Evolutionary conservation across 2,113 vertebrate species (phyloP).

Genomic region (Nannospalax galili): DNA sequence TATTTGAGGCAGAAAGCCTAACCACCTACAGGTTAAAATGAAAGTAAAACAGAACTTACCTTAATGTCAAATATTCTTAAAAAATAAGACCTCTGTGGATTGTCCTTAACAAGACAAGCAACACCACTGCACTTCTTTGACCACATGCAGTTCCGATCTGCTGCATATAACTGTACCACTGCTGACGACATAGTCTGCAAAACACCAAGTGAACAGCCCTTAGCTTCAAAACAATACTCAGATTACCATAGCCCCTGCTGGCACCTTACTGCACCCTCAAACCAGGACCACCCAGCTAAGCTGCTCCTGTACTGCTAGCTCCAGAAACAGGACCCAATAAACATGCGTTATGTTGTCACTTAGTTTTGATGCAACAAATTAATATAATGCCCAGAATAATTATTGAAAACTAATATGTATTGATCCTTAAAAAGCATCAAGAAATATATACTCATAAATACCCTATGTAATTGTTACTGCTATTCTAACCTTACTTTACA

Average conservation of each 20-base stretch:
- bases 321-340: neutral
- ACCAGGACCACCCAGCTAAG: neutral
- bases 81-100: conserved; percentile 98
- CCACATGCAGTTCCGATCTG: conserved; percentile 94
- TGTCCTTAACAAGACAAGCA: conserved; percentile 98
- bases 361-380: conserved; percentile 37
- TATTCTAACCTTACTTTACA: neutral
- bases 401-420: conserved; percentile 39
- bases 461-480: neutral
- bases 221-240: conserved; percentile 42
- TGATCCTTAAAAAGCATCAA: conserved; percentile 37
- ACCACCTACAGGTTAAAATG: conserved; percentile 7
- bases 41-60: conserved; percentile 84
- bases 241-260: neutral
- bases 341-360: conserved; percentile 13
- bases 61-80: conserved; percentile 98
- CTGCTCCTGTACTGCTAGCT: neutral
- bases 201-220: conserved; percentile 65
- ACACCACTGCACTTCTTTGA: conserved; percentile 97
- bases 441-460: conserved; percentile 9
- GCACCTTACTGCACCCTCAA: neutral
- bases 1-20: neutral
- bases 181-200: conserved; percentile 94
- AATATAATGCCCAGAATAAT: conserved; percentile 26
- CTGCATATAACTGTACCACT: conserved; percentile 95